Evolutionary conservation across 2,888 invertebrate species (phyloP).

Genomic region (Hypolimnas misippus): DNA sequence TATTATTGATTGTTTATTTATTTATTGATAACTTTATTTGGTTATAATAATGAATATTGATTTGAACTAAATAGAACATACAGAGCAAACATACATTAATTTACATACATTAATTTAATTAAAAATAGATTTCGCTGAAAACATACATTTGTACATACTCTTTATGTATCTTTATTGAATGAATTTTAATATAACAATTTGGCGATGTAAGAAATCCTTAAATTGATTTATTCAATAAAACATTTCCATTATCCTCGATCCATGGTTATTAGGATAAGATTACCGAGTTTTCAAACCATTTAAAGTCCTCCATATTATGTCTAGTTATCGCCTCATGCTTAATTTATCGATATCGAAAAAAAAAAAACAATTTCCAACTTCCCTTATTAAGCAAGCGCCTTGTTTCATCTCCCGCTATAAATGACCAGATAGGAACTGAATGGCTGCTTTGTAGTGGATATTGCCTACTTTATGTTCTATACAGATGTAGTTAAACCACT

Average conservation of each 20-base stretch:
- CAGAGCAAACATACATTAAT: no score
- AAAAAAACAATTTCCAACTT: constrained; percentile 38
- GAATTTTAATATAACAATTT: no score
- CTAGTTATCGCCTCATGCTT: constrained; percentile 19
- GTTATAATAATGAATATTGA: no score
- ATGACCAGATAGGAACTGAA: constrained; percentile 80
- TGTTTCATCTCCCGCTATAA: constrained; percentile 80
- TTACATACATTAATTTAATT: no score
- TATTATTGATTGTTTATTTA: no score
- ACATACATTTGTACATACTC: no score
- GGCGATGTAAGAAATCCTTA: background rate
- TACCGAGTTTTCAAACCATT: constrained; percentile 16
- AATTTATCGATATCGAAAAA: constrained; percentile 55
- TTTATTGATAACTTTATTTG: no score
- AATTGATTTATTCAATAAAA: background rate
- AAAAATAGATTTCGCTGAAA: no score
- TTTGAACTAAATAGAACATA: no score
- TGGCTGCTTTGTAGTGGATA: constrained; percentile 75
- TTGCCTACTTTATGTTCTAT: constrained; percentile 77
- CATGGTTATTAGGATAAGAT: background rate
- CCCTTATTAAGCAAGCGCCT: constrained; percentile 60
- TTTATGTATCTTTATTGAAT: no score
- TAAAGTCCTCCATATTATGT: constrained; percentile 2
- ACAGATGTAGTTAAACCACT: constrained; percentile 70
- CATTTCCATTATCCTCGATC: background rate